These are phyloP conservation scores for Cebidichthys violaceus DNA, from an alignment of 2,113 vertebrate species.

Conservation along the genomic window DNA sequence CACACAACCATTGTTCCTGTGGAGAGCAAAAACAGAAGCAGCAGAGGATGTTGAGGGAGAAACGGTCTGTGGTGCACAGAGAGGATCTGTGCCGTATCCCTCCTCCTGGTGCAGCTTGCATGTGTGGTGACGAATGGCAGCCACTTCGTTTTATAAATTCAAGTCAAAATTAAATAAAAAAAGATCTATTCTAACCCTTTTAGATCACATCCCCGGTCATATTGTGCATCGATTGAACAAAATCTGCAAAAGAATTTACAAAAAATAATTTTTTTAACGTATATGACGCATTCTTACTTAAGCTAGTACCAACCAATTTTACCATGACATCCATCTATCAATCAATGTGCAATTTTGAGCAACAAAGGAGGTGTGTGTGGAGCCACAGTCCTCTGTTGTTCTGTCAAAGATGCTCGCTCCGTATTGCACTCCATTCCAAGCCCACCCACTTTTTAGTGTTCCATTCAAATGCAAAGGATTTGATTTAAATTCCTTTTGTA, in stretches of 20 bases:
- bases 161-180: background rate
- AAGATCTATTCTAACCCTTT: background rate
- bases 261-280: too few relatives aligned
- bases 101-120: constrained; percentile 31
- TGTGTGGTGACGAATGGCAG: constrained; percentile 53
- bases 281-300: too few relatives aligned
- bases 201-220: background rate
- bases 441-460: too few relatives aligned
- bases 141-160: constrained; percentile 67
- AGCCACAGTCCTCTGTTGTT: too few relatives aligned
- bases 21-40: constrained; percentile 44
- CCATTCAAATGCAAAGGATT: background rate
- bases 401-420: too few relatives aligned
- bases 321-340: too few relatives aligned
- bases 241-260: background rate
- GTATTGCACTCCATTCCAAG: too few relatives aligned
- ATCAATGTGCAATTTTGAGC: too few relatives aligned
- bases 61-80: constrained; percentile 35
- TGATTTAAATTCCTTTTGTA: background rate
- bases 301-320: too few relatives aligned
- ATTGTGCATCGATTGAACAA: background rate
- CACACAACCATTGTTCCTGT: constrained; percentile 9
- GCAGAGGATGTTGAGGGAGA: constrained; percentile 52
- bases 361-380: too few relatives aligned
- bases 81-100: constrained; percentile 15